phyloP scores from a whole-genome alignment of 2,113 vertebrate species.

The Eulemur rufifrons region DNA sequence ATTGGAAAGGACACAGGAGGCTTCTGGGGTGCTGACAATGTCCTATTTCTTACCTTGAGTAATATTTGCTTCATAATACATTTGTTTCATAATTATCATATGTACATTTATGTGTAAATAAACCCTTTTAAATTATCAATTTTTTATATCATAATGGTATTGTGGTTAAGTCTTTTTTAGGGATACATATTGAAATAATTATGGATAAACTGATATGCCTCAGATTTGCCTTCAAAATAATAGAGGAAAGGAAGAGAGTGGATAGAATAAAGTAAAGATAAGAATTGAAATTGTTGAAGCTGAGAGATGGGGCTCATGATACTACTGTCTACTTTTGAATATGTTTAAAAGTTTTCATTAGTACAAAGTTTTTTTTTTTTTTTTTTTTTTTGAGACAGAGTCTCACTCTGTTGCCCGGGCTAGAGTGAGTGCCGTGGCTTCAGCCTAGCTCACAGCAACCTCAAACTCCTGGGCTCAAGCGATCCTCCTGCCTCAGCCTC shows the following conservation, averaged over 20 bases:
- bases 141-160: not conserved
- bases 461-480: too few relatives aligned
- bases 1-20: not conserved
- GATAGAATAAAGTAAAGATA: not conserved
- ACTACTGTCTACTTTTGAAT: too few relatives aligned
- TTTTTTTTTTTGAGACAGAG: too few relatives aligned
- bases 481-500: too few relatives aligned
- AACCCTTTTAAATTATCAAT: not conserved
- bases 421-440: too few relatives aligned
- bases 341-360: too few relatives aligned
- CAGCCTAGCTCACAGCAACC: too few relatives aligned
- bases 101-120: not conserved
- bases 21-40: not conserved
- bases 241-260: not conserved
- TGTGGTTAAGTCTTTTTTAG: not conserved
- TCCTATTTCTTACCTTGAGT: not conserved
- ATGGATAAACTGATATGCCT: not conserved
- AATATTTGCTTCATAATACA: not conserved
- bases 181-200: not conserved
- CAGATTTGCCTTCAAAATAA: constrained; percentile 13
- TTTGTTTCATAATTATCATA: not conserved
- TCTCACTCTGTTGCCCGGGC: too few relatives aligned
- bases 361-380: too few relatives aligned
- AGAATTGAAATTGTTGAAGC: too few relatives aligned
- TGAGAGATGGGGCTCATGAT: too few relatives aligned